Evolutionary conservation across 2,888 invertebrate species (phyloP).

Genomic region (Halictus quadricinctus): DNA sequence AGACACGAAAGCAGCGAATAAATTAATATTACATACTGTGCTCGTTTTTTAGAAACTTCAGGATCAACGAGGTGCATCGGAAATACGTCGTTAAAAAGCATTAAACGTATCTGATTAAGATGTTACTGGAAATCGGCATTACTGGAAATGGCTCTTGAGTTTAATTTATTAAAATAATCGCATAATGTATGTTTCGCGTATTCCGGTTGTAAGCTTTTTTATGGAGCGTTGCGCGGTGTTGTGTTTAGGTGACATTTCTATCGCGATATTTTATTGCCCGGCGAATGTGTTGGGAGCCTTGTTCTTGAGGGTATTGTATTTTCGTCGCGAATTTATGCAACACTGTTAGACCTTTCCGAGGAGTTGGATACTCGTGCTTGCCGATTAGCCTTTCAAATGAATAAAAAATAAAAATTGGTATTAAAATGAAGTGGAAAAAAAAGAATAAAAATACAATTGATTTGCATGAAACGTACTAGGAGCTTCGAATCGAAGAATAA

Average conservation of each 20-base stretch:
- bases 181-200: background rate
- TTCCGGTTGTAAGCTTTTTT: background rate
- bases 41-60: background rate
- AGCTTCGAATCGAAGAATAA: background rate
- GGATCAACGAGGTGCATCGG: background rate
- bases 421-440: no score
- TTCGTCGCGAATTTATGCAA: background rate
- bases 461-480: no score
- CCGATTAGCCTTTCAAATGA: background rate
- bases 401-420: background rate
- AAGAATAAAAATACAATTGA: no score
- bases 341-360: background rate
- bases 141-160: background rate
- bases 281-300: background rate
- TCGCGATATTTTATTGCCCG: slow-evolving; percentile 1
- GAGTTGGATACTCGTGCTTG: background rate
- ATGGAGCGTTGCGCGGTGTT: background rate
- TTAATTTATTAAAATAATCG: slow-evolving; percentile 1
- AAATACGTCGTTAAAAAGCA: background rate
- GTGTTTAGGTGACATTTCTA: slow-evolving; percentile 6
- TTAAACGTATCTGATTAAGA: slow-evolving; percentile 23
- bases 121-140: background rate
- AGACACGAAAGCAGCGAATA: slow-evolving; percentile 25
- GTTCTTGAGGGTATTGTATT: background rate
- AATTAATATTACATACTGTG: slow-evolving; percentile 8